Percentiles rank a stretch among this genome's conserved stretches.
Conservation (phyloP, 1,140 invertebrate species). For the Galendromus occidentalis region DNA sequence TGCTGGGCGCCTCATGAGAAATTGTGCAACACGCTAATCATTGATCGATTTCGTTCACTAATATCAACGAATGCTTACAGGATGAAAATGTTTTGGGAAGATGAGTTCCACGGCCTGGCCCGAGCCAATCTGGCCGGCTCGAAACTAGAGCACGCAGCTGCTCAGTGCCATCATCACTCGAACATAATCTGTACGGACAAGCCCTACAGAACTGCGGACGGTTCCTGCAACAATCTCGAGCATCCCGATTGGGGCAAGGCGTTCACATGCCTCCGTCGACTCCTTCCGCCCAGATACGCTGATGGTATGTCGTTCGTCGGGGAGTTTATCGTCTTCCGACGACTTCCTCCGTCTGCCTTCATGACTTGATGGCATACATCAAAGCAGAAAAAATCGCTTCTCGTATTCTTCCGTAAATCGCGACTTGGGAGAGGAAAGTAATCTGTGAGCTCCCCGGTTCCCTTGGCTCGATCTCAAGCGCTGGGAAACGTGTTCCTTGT, state of each 20-base stretch:
- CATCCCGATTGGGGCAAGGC: constrained; percentile 33
- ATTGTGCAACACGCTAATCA: too few species aligned
- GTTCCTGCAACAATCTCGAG: constrained; percentile 48
- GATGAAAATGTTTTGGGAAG: constrained; percentile 10
- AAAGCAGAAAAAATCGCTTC: too few species aligned
- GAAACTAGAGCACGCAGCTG: not conserved
- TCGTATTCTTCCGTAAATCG: too few species aligned
- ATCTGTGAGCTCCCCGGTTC: too few species aligned
- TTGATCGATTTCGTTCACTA: too few species aligned
- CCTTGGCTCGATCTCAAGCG: too few species aligned
- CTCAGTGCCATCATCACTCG: constrained; percentile 2
- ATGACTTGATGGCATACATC: too few species aligned
- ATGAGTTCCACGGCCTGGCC: constrained; percentile 1
- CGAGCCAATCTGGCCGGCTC: constrained; percentile 7
- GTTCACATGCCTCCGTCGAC: constrained; percentile 25
- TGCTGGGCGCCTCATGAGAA: too few species aligned
- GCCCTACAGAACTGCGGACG: constrained; percentile 41
- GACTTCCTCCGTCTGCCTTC: too few species aligned
- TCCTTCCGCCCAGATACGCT: constrained; percentile 26
- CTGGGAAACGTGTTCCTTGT: too few species aligned
- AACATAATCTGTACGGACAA: constrained; percentile 3
- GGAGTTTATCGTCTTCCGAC: too few species aligned
- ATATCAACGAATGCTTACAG: not conserved
- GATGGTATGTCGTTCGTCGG: constrained; percentile 24
- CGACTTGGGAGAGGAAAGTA: too few species aligned